Percentiles rank a stretch among this genome's conserved stretches.
Evolutionary conservation across 2,888 invertebrate genomes (phyloP).

Genomic region (Hymenopus coronatus): DNA sequence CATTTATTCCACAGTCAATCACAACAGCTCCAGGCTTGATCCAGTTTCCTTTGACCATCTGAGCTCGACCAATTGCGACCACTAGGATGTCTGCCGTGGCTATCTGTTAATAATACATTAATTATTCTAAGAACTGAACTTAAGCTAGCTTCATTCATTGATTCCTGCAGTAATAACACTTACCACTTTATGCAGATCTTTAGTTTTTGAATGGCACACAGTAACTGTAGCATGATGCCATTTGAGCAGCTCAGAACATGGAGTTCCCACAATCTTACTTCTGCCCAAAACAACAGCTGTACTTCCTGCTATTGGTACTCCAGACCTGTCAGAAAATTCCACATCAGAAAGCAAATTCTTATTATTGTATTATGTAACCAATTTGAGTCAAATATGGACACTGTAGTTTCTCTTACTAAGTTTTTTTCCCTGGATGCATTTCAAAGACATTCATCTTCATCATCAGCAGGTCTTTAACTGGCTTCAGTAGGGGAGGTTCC

Average conservation of each 20-base stretch:
- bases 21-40: constrained; percentile 97
- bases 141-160: neutral
- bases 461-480: too few relatives aligned
- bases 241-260: constrained; percentile 88
- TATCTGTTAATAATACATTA: constrained; percentile 48
- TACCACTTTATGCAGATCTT: constrained; percentile 73
- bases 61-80: constrained; percentile 87
- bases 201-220: constrained; percentile 93
- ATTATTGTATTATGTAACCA: too few relatives aligned
- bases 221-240: constrained; percentile 98
- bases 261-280: constrained; percentile 97
- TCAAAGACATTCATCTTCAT: too few relatives aligned
- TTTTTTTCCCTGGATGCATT: too few relatives aligned
- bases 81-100: constrained; percentile 90
- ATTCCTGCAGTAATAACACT: neutral
- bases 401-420: too few relatives aligned
- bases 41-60: constrained; percentile 93
- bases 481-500: too few relatives aligned
- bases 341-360: neutral
- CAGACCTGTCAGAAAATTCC: constrained; percentile 52
- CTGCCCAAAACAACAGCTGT: constrained; percentile 92
- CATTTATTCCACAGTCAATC: constrained; percentile 97
- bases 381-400: too few relatives aligned
- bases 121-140: neutral
- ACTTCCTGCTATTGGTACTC: constrained; percentile 74